A percentile compares a stretch with the other conserved stretches of the same genome.
phyloP scores from a whole-genome alignment of 2,113 vertebrate species.

The Pangasianodon hypophthalmus region DNA sequence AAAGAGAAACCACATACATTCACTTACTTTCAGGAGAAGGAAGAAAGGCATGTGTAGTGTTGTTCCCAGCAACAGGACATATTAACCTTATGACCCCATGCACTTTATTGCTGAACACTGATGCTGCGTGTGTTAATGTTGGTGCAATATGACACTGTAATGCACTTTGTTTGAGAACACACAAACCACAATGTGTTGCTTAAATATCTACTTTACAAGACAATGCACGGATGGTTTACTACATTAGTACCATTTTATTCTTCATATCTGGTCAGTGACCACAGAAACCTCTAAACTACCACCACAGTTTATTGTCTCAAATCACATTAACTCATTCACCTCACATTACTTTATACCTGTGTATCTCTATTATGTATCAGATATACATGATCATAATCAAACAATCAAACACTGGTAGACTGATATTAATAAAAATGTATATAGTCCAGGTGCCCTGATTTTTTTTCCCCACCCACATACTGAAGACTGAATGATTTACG shows the following conservation, averaged over 20 bases:
- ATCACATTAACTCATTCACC: not conserved
- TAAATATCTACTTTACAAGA: not conserved
- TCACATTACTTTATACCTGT: not conserved
- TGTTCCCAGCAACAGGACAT: not conserved
- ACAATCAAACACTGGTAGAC: too few relatives aligned
- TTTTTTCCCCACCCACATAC: conserved; percentile 12
- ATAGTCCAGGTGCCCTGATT: too few relatives aligned
- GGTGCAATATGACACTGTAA: not conserved
- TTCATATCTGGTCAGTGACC: conserved; percentile 22
- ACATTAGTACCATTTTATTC: not conserved
- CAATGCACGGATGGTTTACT: not conserved
- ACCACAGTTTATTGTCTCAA: not conserved
- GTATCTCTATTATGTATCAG: not conserved
- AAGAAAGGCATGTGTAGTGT: not conserved
- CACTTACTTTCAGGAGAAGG: not conserved
- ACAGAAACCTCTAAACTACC: conserved; percentile 47
- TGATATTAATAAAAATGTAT: not conserved
- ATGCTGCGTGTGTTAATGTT: not conserved
- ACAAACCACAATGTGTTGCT: not conserved
- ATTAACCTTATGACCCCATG: not conserved
- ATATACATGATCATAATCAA: not conserved
- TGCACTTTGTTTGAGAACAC: not conserved
- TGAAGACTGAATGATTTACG: conserved; percentile 45
- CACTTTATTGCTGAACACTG: not conserved
- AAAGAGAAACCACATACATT: not conserved